A percentile compares a stretch with the other conserved stretches of the same genome.
Evolutionary conservation across 2,797 vertebrate species (phyloP).

Genomic region (Argya squamiceps): DNA sequence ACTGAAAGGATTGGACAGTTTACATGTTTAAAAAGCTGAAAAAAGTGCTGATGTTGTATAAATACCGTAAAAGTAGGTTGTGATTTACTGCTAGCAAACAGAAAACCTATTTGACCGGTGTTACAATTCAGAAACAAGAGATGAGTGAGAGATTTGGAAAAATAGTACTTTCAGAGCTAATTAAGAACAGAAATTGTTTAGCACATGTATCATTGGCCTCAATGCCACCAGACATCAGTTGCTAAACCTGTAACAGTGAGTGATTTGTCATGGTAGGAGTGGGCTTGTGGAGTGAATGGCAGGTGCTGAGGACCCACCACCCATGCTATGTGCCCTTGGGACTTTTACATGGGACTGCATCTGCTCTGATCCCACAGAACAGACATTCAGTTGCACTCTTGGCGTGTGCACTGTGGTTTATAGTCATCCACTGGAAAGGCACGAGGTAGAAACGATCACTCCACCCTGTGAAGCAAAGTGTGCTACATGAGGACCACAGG

Average conservation of each 20-base stretch:
- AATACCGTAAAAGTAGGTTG: background rate
- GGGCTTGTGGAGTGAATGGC: background rate
- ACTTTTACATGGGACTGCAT: background rate
- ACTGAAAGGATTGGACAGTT: background rate
- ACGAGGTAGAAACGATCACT: background rate
- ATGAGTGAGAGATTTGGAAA: background rate
- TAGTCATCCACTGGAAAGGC: background rate
- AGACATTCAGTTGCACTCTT: background rate
- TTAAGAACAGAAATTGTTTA: background rate
- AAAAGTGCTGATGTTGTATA: background rate
- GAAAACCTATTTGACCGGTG: background rate
- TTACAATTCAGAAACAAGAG: background rate
- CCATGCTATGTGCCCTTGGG: background rate
- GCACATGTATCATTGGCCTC: rapidly evolving
- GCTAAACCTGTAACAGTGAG: background rate
- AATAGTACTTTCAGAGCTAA: background rate
- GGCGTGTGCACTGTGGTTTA: background rate
- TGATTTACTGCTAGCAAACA: background rate
- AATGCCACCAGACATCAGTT: background rate
- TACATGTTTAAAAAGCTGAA: background rate
- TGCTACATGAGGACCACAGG: background rate
- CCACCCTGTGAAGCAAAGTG: background rate
- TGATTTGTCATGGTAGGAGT: background rate
- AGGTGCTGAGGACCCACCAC: background rate
- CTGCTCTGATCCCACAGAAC: background rate